These are phyloP conservation scores for Labeo catla DNA, from an alignment of 2,113 vertebrate species.

Conservation along the genomic window DNA sequence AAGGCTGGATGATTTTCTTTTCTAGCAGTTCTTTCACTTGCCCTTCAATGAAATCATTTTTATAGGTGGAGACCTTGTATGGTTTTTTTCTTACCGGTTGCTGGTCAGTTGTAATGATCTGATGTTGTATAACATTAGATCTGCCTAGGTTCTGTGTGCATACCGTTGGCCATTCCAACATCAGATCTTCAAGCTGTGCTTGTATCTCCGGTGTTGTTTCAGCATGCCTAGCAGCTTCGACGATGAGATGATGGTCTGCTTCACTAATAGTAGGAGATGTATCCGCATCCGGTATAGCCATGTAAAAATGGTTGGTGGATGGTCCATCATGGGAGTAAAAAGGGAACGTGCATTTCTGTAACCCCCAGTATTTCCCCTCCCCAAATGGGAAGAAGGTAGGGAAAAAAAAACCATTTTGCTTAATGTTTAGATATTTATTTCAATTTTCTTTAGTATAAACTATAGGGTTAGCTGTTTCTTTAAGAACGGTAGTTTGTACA, in stretches of 20 bases:
- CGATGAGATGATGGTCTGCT: background rate
- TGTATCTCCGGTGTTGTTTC: background rate
- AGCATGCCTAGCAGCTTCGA: background rate
- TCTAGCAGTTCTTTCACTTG: conserved; percentile 5
- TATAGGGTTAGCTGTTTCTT: too few species aligned
- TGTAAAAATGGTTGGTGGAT: background rate
- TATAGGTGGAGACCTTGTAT: background rate
- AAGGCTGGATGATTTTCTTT: conserved; percentile 2
- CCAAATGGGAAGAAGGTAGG: too few species aligned
- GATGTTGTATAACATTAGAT: background rate
- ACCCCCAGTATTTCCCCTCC: too few species aligned
- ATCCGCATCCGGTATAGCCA: background rate
- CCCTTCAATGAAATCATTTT: background rate
- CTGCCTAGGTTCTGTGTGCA: background rate
- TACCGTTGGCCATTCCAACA: background rate
- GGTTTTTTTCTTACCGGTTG: background rate
- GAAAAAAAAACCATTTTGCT: too few species aligned
- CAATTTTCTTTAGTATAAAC: too few species aligned
- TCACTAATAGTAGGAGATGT: background rate
- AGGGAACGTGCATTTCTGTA: too few species aligned
- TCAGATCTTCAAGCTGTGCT: background rate
- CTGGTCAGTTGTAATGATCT: background rate
- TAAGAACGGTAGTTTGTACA: too few species aligned
- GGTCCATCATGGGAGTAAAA: background rate
- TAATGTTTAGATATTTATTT: too few species aligned